These are phyloP conservation scores for Okamejei kenojei DNA, from an alignment of 2,797 vertebrate genomes.

Conservation along the genomic window DNA sequence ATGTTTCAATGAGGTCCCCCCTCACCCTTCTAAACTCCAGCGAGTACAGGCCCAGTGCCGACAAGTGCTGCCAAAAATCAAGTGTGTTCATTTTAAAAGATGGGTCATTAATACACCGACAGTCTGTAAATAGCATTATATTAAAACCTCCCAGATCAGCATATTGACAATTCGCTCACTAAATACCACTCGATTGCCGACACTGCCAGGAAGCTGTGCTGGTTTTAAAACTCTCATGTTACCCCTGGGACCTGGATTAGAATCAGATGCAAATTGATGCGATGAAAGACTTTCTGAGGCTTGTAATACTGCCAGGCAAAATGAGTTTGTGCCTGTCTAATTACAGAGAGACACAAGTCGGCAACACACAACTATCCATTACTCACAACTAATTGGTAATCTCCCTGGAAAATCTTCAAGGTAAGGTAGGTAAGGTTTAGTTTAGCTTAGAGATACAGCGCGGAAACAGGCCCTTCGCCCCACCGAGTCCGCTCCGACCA, in stretches of 20 bases:
- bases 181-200: background rate
- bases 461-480: no score
- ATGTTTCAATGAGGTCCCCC: no score
- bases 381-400: background rate
- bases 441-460: no score
- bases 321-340: conserved; percentile 19
- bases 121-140: background rate
- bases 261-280: background rate
- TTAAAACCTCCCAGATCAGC: background rate
- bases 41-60: no score
- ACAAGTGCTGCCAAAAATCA: no score
- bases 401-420: background rate
- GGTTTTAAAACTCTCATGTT: background rate
- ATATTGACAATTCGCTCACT: background rate
- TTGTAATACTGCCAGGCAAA: background rate
- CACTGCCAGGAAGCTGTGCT: background rate
- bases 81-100: background rate
- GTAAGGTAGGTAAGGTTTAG: background rate
- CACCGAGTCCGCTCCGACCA: no score
- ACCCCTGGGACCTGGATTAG: background rate
- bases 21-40: no score
- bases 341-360: background rate
- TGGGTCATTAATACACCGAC: background rate
- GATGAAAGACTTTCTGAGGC: background rate
- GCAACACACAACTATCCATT: background rate